Evolutionary conservation across 92 coral and sea anemone genomes (phyloP).

Genomic region (Pocillopora meandrina): DNA sequence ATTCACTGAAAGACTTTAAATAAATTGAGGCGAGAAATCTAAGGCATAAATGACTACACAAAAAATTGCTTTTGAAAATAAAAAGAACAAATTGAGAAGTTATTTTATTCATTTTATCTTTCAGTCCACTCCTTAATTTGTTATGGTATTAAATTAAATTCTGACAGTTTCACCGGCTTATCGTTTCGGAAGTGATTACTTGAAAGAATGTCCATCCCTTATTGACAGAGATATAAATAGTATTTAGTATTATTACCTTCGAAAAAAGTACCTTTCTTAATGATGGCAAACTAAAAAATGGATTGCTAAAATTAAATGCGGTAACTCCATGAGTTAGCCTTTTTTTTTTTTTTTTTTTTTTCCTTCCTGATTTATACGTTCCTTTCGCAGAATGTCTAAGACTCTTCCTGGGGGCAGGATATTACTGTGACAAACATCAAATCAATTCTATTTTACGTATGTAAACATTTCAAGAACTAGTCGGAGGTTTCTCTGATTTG

Average conservation of each 20-base stretch:
- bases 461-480: too few species aligned
- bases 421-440: too few species aligned
- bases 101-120: background rate
- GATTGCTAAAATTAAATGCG: background rate
- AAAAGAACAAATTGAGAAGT: background rate
- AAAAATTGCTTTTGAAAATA: background rate
- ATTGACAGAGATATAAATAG: background rate
- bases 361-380: too few species aligned
- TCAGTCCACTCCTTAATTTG: background rate
- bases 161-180: background rate
- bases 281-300: background rate
- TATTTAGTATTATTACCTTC: background rate
- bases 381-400: too few species aligned
- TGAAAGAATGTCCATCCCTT: background rate
- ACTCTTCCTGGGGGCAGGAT: too few species aligned
- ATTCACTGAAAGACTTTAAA: background rate
- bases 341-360: background rate
- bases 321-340: background rate
- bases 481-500: too few species aligned
- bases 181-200: background rate
- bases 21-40: background rate
- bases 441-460: too few species aligned
- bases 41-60: background rate
- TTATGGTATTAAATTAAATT: background rate
- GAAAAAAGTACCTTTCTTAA: slow-evolving; percentile 2